Evolutionary conservation across 2,888 invertebrate species (phyloP).

Genomic region (Willowsia nigromaculata): DNA sequence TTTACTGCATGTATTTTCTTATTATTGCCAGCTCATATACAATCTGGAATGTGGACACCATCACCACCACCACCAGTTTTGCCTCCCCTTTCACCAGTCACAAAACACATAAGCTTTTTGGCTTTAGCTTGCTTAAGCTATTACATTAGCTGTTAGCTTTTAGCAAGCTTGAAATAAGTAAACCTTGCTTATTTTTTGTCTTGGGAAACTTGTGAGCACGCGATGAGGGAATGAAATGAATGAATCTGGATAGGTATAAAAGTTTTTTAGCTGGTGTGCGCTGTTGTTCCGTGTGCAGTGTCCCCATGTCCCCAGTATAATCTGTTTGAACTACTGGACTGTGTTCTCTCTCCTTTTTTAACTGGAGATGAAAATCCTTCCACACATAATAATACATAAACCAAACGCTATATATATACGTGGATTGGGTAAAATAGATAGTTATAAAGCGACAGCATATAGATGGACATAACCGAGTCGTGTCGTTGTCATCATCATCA

Average conservation of each 20-base stretch:
- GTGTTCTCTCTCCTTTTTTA: neutral
- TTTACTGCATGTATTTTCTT: conserved; percentile 53
- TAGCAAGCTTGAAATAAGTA: conserved; percentile 1
- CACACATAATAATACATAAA: conserved; percentile 40
- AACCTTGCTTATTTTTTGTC: conserved; percentile 42
- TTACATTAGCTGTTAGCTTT: conserved; percentile 32
- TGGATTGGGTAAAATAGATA: neutral
- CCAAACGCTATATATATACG: neutral
- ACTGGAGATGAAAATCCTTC: conserved; percentile 46
- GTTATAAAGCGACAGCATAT: neutral
- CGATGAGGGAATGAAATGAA: conserved; percentile 53
- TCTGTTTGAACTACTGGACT: conserved; percentile 39
- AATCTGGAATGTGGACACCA: conserved; percentile 59
- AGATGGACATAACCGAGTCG: neutral
- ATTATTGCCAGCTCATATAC: conserved; percentile 69
- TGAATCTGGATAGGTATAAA: conserved; percentile 32
- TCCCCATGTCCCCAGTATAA: conserved; percentile 32
- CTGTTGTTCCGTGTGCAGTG: neutral
- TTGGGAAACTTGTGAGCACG: conserved; percentile 23
- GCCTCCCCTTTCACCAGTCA: conserved; percentile 52
- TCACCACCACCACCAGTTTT: conserved; percentile 11
- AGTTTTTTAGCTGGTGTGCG: neutral
- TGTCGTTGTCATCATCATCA: conserved; percentile 60
- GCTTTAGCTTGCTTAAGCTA: conserved; percentile 40
- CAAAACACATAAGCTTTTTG: conserved; percentile 22